A percentile compares a stretch with the other conserved stretches of the same genome.
Conservation (phyloP, 2,888 invertebrate species). For the Meteorus colon region DNA sequence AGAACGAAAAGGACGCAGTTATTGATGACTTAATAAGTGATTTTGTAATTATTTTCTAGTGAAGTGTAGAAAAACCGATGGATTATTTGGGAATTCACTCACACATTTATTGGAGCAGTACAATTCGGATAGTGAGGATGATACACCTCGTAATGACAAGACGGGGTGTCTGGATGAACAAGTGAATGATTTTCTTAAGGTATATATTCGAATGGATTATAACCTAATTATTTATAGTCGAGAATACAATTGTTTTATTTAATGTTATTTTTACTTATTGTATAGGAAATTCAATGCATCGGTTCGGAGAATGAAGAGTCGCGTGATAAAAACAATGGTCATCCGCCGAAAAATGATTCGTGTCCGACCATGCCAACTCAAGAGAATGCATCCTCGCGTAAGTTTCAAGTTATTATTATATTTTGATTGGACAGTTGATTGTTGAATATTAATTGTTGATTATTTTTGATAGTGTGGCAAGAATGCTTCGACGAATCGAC, state of each 20-base stretch:
- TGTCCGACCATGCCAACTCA: neutral
- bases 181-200: slow-evolving; percentile 70
- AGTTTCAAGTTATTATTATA: neutral
- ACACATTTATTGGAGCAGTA: slow-evolving; percentile 68
- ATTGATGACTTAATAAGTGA: neutral
- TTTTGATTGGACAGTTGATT: too few species aligned
- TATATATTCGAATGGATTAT: slow-evolving; percentile 32
- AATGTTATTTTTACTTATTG: slow-evolving; percentile 21
- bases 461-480: slow-evolving; percentile 77
- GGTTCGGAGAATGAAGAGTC: slow-evolving; percentile 53
- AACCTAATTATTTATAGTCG: too few species aligned
- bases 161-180: slow-evolving; percentile 61
- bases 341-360: neutral
- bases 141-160: slow-evolving; percentile 56
- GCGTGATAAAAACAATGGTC: neutral
- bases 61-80: slow-evolving; percentile 12
- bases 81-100: slow-evolving; percentile 63
- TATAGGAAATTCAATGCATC: slow-evolving; percentile 68
- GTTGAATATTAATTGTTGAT: slow-evolving; percentile 1
- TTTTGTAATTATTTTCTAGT: slow-evolving; percentile 5
- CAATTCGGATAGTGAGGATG: slow-evolving; percentile 68
- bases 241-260: neutral
- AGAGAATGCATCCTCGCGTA: slow-evolving; percentile 2
- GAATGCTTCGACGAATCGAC: slow-evolving; percentile 78
- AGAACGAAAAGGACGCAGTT: neutral